Evolutionary conservation across 2,113 vertebrate genomes (phyloP).

Genomic region (Paradisaea rubra): DNA sequence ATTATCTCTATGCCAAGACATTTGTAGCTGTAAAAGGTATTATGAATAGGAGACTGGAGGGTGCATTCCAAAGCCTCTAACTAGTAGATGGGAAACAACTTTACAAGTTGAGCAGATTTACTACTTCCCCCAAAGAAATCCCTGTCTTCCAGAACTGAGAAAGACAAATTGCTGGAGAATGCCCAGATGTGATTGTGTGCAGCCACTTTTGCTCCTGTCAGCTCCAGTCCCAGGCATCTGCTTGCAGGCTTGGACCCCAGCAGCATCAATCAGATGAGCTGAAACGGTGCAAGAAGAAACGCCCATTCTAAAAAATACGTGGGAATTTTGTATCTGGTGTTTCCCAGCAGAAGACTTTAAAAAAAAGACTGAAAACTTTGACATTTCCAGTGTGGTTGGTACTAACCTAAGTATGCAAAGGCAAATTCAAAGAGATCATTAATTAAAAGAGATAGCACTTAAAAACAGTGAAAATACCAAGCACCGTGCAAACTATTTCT

Average conservation of each 20-base stretch:
- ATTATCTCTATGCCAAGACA: not conserved
- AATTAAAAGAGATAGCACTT: conserved; percentile 6
- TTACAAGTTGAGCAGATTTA: not conserved
- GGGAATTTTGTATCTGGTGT: not conserved
- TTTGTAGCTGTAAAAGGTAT: not conserved
- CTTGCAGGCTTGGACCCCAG: not conserved
- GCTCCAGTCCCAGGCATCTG: not conserved
- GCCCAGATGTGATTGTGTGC: not conserved
- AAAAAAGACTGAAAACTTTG: not conserved
- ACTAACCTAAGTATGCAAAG: not conserved
- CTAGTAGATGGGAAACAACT: not conserved
- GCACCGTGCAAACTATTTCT: not conserved
- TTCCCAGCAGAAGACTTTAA: not conserved
- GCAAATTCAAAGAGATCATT: not conserved
- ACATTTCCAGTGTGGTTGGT: not conserved
- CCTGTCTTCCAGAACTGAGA: not conserved
- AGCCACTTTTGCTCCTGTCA: not conserved
- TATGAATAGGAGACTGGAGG: not conserved
- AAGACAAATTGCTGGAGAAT: not conserved
- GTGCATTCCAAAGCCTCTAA: not conserved
- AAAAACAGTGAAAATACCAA: conserved; percentile 31
- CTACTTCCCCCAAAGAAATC: not conserved
- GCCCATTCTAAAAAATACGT: not conserved
- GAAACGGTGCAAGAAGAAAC: not conserved
- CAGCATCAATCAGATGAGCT: not conserved